Base-by-base conservation (phyloP, 2,888 invertebrate species). In the Caenorhabditis wallacei region DNA sequence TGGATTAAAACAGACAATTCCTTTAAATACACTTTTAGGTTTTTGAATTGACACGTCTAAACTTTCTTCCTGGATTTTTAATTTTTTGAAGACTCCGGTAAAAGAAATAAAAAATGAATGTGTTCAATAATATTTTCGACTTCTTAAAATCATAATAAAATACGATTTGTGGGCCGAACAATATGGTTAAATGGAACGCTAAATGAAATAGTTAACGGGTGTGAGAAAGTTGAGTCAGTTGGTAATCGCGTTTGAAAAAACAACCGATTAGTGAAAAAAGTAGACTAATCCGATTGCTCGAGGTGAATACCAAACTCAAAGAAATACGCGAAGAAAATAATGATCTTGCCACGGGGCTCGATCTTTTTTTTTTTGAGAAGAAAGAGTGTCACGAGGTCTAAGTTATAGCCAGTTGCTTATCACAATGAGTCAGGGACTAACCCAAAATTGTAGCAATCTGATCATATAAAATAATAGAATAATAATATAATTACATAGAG, bases 201-300 rank as follows among this genome's bases (percentile, higher is more conserved):
- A 40, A 72, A 53, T 74, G 43, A 46, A 75, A 43, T 78, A 40
- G 53, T 56, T 46, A 48, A 64, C 26, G 35, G 54, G 63, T 63
- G 48, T 70, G 53, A 53, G 56, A 70, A 74, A 64, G 53, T 72
- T 37, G 40, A 43, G 46, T 56, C 30, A 64, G 64, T 46, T 43
- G 35, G 16, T 22, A 2, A 53, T 24, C 18, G 20, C 30, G 69
- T 48, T 37, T 46, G 20, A 63, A 75, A 63, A 72, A 76, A 68
- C 68, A 76, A 61, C 57, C 66, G 66, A 59, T 75, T 64, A 72
- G 46, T 16, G n/a, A 43, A 46, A 69, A 35, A 56, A 56, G 74
- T 75, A 57, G 75, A 59, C 51, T 57, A 75, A 75, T 75, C 75
- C 75, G 43, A 66, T 75, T 59, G 18, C 66, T 75, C 51, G 18